phyloP scores from a whole-genome alignment of 2,888 invertebrate species.

The Copidosoma aretas region DNA sequence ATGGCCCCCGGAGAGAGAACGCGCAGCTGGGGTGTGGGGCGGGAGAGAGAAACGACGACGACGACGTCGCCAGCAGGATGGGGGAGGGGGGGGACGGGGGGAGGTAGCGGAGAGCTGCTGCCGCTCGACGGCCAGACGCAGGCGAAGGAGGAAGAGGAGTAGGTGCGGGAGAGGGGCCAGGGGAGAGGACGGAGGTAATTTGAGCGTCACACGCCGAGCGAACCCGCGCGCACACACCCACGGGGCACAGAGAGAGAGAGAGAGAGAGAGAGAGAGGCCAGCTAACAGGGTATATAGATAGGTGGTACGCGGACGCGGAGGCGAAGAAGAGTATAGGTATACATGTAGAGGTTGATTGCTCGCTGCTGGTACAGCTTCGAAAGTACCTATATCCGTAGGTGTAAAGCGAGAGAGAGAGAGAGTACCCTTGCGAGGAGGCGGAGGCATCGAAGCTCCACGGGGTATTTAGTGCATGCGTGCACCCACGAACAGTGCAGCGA shows the following conservation, averaged over 20 bases:
- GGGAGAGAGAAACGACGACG: slow-evolving; percentile 16
- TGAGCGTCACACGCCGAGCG: slow-evolving; percentile 61
- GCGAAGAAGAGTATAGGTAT: slow-evolving; percentile 33
- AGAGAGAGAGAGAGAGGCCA: slow-evolving; percentile 5
- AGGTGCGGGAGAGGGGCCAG: slow-evolving; percentile 30
- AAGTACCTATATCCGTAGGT: background rate
- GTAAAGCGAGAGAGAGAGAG: background rate
- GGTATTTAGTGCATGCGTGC: too few species aligned
- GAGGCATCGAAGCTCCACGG: too few species aligned
- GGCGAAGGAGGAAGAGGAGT: slow-evolving; percentile 40
- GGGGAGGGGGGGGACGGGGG: slow-evolving; percentile 41
- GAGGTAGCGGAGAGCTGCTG: slow-evolving; percentile 24
- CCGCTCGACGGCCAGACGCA: background rate
- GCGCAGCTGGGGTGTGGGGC: slow-evolving; percentile 5
- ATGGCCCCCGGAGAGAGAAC: slow-evolving; percentile 23
- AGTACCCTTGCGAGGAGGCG: too few species aligned
- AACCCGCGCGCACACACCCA: background rate
- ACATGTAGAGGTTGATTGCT: background rate
- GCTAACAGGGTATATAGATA: slow-evolving; percentile 15
- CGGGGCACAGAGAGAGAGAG: background rate
- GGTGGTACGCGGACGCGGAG: slow-evolving; percentile 18
- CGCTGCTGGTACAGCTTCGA: too few species aligned
- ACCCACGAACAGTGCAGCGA: too few species aligned
- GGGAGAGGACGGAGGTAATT: slow-evolving; percentile 56
- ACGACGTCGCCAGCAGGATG: slow-evolving; percentile 29